Base-by-base conservation (phyloP, 2,113 vertebrate species). In the Dunckerocampus dactyliophorus region DNA sequence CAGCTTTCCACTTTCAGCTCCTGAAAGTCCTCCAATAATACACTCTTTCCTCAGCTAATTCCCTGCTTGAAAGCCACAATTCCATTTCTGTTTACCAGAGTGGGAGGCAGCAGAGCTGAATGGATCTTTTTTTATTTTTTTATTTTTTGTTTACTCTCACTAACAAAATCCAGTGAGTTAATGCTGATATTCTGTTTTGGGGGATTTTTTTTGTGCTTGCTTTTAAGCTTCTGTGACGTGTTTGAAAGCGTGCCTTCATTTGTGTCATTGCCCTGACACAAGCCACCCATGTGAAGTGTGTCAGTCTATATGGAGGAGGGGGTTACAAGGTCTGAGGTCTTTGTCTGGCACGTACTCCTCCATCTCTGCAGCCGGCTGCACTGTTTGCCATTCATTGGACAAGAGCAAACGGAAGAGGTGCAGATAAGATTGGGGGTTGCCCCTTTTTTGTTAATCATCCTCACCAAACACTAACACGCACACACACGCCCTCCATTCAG, bases 331-430 rank as follows among this genome's bases (percentile, higher is more conserved):
- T 74, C 69, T 13, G 47, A 58, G 65, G 65, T 64, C 72, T 85
- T 84, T 86, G 81, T 88, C 75, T 69, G 56, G 67, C 45, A 67
- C 53, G 14, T 12, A 50, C 67, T 72, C 59, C 66, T 77, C 48
- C 59, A 64, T 57, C 71, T 66, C 59, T 62, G 50, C 14, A 9
- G 63, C 39, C 2, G 15, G 46, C 57, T 72, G 21, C 67, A 37
- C 0, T 69, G 50, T 84, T 87, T 81, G 14, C 70, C 63, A 85
- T 86, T 86, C 78, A 84, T 85, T 45, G 76, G 63, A 65, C 50
- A 54, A 48, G 63, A 58, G 60, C n/a, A 43, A 57, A 48, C 22
- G 48, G 60, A 77, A 71, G 37, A 56, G 78, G 49, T 64, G 60
- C 71, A 55, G 34, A 13, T 16, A 46, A 17, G 63, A 67, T 65